A percentile compares a stretch with the other conserved stretches of the same genome.
Evolutionary conservation across 2,797 vertebrate species (phyloP).

Genomic region (Pristis pectinata): DNA sequence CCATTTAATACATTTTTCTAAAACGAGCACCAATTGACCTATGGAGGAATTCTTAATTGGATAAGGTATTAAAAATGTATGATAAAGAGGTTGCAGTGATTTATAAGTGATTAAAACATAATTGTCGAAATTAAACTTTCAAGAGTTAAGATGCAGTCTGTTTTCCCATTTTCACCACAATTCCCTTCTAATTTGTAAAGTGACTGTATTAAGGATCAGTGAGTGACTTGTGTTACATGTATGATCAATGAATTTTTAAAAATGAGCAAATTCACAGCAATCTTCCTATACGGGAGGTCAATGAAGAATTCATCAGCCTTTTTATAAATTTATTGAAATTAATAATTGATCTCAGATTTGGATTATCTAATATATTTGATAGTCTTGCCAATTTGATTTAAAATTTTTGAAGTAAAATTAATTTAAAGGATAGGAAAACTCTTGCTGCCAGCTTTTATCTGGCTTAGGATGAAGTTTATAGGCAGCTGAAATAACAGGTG

Average conservation of each 20-base stretch:
- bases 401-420: background rate
- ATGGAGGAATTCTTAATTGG: background rate
- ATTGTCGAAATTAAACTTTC: background rate
- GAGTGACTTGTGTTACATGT: background rate
- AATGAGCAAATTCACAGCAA: background rate
- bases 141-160: background rate
- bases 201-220: background rate
- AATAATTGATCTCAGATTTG: background rate
- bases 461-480: background rate
- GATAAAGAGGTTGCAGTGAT: background rate
- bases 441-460: background rate
- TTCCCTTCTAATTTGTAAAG: background rate
- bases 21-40: background rate
- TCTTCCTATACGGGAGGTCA: background rate
- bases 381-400: background rate
- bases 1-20: background rate
- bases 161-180: background rate
- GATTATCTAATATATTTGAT: background rate
- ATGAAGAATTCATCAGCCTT: background rate
- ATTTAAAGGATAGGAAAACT: background rate
- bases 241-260: background rate
- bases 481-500: background rate
- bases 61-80: background rate
- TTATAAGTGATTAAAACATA: background rate
- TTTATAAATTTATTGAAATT: background rate